Evolutionary conservation across 2,888 invertebrate genomes (phyloP), one percentile per base, ranked within the genome.

Genomic region (Meteorus colon): DNA sequence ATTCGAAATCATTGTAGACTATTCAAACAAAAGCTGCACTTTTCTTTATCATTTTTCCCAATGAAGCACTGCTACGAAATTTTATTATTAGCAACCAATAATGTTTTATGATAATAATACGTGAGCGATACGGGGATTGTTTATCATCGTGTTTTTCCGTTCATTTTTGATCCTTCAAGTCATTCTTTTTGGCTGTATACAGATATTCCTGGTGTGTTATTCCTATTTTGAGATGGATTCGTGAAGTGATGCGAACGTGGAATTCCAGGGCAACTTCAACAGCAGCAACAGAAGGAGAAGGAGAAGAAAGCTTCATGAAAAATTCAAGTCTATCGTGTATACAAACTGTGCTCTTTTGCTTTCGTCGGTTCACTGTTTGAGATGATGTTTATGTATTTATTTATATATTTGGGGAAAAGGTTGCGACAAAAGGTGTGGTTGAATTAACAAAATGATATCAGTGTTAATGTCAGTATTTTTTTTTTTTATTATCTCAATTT

Each of bases 341-440:
- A 48, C 6, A 48, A 16, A 16, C 48, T 48, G 59, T 60, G 24
- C 59, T 60, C 12, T 60, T 60, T 27, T 60, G 12, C 59, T 24
- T 19, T 3, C 10, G 24, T 29, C 16, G 24, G 2, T 27, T 24
- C 19, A 60, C 29, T 60, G 12, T 60, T 29, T 60, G 8, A 24
- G 5, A 60, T 29, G 8, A 41, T 41, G 41, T 41, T 10, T 27
- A 24, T 60, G 59, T 60, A 60, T 60, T n/a, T 60, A 60, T 24
- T 60, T 60, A 60, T 60, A 60, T 60, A 60, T 60, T 48, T 48
- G 48, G 4, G n/a, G 4, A 48, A n/a, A 16, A 16, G n/a, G n/a
- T 48, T 48, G 16, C 14, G 48, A 5, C 12, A 41, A 41, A 41
- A 41, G 12, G 41, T 41, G 2, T 12, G 41, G 2, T 5, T 41